These are phyloP conservation scores for Percopsis omiscomaycus DNA, from an alignment of 2,797 vertebrate genomes.

Conservation along the genomic window DNA sequence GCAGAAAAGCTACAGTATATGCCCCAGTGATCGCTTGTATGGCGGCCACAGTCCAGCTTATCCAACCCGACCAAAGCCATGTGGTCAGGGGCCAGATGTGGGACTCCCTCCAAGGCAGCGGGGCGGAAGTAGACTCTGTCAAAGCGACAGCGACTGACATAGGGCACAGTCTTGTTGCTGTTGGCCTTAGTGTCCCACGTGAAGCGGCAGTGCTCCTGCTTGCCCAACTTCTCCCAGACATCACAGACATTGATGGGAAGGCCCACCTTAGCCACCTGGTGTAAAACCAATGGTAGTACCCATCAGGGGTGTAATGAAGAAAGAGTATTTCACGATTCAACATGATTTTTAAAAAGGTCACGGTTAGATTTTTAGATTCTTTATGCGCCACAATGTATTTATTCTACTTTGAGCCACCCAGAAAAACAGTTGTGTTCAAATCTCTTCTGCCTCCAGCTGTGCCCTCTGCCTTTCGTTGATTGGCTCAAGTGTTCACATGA, in stretches of 20 bases:
- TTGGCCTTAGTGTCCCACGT: constrained; percentile 94
- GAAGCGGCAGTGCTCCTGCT: constrained; percentile 88
- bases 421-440: no score
- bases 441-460: no score
- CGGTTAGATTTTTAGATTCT: no score
- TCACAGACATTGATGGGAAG: constrained; percentile 82
- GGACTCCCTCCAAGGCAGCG: constrained; percentile 54
- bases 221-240: constrained; percentile 87
- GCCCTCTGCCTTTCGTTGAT: no score
- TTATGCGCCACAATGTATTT: no score
- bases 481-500: no score
- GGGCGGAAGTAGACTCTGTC: constrained; percentile 87
- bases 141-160: constrained; percentile 84
- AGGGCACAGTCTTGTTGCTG: constrained; percentile 78
- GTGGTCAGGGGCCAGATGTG: constrained; percentile 78
- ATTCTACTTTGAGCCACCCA: no score
- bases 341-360: no score
- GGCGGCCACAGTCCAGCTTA: constrained; percentile 90
- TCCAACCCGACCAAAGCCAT: constrained; percentile 90
- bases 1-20: constrained; percentile 84
- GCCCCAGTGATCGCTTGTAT: constrained; percentile 96
- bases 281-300: not conserved
- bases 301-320: no score
- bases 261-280: constrained; percentile 84
- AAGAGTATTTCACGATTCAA: no score